These are phyloP conservation scores for Charanyca ferruginea DNA, from an alignment of 2,888 invertebrate species.

Conservation along the genomic window DNA sequence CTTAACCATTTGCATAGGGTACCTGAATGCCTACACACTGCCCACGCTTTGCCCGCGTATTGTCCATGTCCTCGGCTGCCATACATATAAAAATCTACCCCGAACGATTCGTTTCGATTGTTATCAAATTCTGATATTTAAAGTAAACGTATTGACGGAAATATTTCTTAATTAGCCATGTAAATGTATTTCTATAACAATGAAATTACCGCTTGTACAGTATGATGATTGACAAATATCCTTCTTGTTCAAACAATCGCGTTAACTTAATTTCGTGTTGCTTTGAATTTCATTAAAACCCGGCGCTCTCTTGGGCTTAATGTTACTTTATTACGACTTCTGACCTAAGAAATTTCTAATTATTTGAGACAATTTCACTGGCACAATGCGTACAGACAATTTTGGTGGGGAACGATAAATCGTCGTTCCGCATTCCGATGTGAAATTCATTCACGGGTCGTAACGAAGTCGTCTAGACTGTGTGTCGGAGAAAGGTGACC, in stretches of 20 bases:
- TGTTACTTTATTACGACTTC: slow-evolving; percentile 58
- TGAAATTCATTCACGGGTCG: slow-evolving; percentile 89
- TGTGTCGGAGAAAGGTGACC: slow-evolving; percentile 91
- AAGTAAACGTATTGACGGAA: slow-evolving; percentile 48
- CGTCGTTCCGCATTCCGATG: slow-evolving; percentile 89
- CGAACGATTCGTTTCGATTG: slow-evolving; percentile 59
- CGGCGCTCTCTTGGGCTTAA: slow-evolving; percentile 41
- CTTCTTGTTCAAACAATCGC: slow-evolving; percentile 30
- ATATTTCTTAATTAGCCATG: slow-evolving; percentile 44
- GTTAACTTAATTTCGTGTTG: slow-evolving; percentile 23
- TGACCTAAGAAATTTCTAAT: slow-evolving; percentile 75
- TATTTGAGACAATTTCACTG: slow-evolving; percentile 81
- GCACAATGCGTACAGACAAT: slow-evolving; percentile 77
- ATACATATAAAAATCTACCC: slow-evolving; percentile 68
- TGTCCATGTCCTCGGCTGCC: slow-evolving; percentile 68
- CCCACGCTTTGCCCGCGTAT: slow-evolving; percentile 73
- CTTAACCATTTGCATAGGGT: slow-evolving; percentile 77
- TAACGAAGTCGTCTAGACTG: slow-evolving; percentile 88
- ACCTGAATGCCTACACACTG: slow-evolving; percentile 76
- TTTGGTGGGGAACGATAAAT: slow-evolving; percentile 82
- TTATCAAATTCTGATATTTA: slow-evolving; percentile 66
- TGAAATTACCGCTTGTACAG: slow-evolving; percentile 12
- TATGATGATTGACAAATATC: slow-evolving; percentile 34
- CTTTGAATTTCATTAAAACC: slow-evolving; percentile 56
- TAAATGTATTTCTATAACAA: slow-evolving; percentile 14